Percentiles rank a stretch among this genome's conserved stretches.
Evolutionary conservation across 2,797 vertebrate species (phyloP).

Genomic region (Echiichthys vipera): DNA sequence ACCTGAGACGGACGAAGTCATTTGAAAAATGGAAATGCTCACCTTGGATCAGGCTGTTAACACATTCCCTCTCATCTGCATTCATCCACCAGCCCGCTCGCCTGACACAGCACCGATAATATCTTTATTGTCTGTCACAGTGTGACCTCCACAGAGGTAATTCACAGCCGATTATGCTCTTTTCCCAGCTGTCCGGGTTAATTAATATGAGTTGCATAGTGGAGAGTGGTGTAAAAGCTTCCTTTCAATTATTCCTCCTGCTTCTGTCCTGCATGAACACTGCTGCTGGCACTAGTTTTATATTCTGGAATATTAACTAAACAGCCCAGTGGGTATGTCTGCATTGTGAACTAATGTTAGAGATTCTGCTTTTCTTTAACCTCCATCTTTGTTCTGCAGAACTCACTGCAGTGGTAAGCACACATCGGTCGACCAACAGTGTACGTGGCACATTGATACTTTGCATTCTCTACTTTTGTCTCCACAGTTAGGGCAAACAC

Average conservation of each 20-base stretch:
- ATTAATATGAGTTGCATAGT: constrained; percentile 56
- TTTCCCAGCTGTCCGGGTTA: constrained; percentile 66
- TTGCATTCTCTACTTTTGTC: neutral
- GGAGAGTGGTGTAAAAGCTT: constrained; percentile 24
- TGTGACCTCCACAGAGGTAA: constrained; percentile 64
- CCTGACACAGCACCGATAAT: constrained; percentile 47
- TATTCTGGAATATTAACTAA: constrained; percentile 1
- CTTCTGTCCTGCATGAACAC: constrained; percentile 28
- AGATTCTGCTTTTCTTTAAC: neutral
- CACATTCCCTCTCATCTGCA: constrained; percentile 60
- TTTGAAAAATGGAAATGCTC: constrained; percentile 64
- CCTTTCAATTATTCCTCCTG: constrained; percentile 41
- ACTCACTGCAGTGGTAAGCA: too few relatives aligned
- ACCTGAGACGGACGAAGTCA: constrained; percentile 48
- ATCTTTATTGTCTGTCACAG: constrained; percentile 63
- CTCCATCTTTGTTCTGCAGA: neutral
- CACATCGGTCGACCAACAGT: neutral
- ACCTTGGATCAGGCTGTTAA: constrained; percentile 57
- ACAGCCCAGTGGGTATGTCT: neutral
- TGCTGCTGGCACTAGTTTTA: neutral
- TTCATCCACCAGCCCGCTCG: constrained; percentile 48
- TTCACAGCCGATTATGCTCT: constrained; percentile 54
- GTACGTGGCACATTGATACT: neutral
- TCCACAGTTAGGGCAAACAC: neutral
- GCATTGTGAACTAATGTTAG: constrained; percentile 8